phyloP scores from a whole-genome alignment of 1,140 invertebrate genomes.

The Apis laboriosa region DNA sequence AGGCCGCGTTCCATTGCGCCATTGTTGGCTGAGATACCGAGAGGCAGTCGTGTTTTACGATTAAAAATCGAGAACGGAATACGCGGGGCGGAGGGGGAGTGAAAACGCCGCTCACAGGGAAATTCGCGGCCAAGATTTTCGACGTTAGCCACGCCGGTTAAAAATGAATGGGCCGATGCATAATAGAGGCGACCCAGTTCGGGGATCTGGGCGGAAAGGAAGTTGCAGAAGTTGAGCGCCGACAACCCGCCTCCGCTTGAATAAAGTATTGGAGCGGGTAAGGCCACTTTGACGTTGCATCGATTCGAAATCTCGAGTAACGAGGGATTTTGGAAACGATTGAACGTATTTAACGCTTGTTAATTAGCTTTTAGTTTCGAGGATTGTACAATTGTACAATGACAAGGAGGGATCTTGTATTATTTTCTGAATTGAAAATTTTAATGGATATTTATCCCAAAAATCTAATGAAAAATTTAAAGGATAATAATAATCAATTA shows the following conservation, averaged over 20 bases:
- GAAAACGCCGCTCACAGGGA: slow-evolving; percentile 27
- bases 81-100: neutral
- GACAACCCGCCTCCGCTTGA: neutral
- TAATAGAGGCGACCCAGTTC: slow-evolving; percentile 32
- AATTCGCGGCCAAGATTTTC: slow-evolving; percentile 34
- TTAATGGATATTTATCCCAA: no score
- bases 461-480: no score
- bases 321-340: no score
- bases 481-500: no score
- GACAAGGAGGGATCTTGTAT: no score
- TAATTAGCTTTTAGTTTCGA: no score
- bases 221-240: neutral
- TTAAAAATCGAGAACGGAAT: slow-evolving; percentile 52
- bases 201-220: neutral
- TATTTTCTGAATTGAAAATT: no score
- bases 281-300: neutral
- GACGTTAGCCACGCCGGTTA: neutral
- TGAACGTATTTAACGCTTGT: neutral
- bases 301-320: slow-evolving; percentile 12
- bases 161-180: slow-evolving; percentile 23
- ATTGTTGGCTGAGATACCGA: slow-evolving; percentile 44
- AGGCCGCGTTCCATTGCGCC: slow-evolving; percentile 28
- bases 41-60: slow-evolving; percentile 41
- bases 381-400: no score
- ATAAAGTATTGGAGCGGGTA: slow-evolving; percentile 8